Percentiles rank a stretch among this genome's conserved stretches.
Conservation (phyloP, 2,113 vertebrate genomes). For the Leptobrachium ailaonicum region DNA sequence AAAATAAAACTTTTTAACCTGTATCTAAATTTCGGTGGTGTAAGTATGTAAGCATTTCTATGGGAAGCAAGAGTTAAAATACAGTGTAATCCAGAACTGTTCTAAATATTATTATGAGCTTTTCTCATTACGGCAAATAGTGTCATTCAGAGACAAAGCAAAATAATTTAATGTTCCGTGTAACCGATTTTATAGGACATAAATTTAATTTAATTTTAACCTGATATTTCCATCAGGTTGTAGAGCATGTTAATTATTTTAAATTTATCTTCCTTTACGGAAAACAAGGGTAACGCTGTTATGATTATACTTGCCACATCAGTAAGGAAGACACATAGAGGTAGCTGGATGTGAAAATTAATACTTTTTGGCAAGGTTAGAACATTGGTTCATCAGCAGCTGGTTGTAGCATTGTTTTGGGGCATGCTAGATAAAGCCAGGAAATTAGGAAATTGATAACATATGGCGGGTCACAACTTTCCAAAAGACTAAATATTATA, state of each 20-base stretch:
- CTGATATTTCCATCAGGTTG: slow-evolving; percentile 16
- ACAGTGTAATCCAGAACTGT: too few relatives aligned
- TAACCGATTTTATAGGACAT: slow-evolving; percentile 36
- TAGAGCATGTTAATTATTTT: slow-evolving; percentile 12
- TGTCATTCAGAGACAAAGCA: slow-evolving; percentile 4
- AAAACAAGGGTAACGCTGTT: slow-evolving; percentile 5
- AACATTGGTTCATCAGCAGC: slow-evolving; percentile 36
- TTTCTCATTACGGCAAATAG: slow-evolving; percentile 18
- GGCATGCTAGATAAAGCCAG: slow-evolving; percentile 43
- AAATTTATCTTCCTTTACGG: slow-evolving; percentile 13
- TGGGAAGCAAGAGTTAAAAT: too few relatives aligned
- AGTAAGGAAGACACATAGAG: slow-evolving; percentile 30
- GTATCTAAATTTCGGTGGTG: too few relatives aligned
- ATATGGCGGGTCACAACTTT: slow-evolving; percentile 47
- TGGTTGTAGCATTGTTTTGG: slow-evolving; percentile 39
- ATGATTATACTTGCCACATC: slow-evolving; percentile 13
- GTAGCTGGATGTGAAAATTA: slow-evolving; percentile 33
- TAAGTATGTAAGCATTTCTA: too few relatives aligned
- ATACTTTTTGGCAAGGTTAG: slow-evolving; percentile 42
- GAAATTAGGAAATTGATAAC: slow-evolving; percentile 47
- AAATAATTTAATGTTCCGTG: slow-evolving; percentile 10
- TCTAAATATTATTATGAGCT: too few relatives aligned
- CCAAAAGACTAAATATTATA: slow-evolving; percentile 38
- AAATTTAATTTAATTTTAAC: slow-evolving; percentile 27
- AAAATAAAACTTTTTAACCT: too few relatives aligned